These are phyloP conservation scores for Poeciliopsis gracilis DNA, from an alignment of 2,797 vertebrate genomes.

Conservation along the genomic window DNA sequence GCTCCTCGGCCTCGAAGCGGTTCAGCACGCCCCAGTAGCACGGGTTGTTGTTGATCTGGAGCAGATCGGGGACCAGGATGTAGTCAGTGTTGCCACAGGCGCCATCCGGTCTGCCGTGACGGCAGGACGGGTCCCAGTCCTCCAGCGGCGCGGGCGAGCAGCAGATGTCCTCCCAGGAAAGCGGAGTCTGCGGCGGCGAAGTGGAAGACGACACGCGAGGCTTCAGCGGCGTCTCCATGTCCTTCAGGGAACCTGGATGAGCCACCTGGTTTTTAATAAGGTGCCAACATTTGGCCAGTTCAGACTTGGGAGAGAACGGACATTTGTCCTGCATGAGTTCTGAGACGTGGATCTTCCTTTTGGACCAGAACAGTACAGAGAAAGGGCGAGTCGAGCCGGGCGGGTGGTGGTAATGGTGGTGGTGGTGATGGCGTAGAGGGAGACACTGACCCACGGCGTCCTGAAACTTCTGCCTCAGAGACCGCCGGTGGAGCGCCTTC, in stretches of 20 bases:
- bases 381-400: slow-evolving; percentile 69
- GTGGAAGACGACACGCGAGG: slow-evolving; percentile 58
- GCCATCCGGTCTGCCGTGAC: slow-evolving; percentile 39
- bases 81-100: slow-evolving; percentile 88
- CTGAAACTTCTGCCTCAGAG: slow-evolving; percentile 94
- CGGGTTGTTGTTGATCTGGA: slow-evolving; percentile 95
- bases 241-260: slow-evolving; percentile 78
- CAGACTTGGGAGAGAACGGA: slow-evolving; percentile 92
- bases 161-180: slow-evolving; percentile 82
- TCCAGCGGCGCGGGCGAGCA: slow-evolving; percentile 83
- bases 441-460: slow-evolving; percentile 96
- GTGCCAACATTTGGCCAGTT: slow-evolving; percentile 94
- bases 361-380: slow-evolving; percentile 87
- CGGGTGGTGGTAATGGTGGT: slow-evolving; percentile 75
- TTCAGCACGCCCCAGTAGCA: slow-evolving; percentile 98
- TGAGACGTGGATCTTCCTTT: slow-evolving; percentile 94
- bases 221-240: slow-evolving; percentile 75
- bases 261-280: slow-evolving; percentile 89
- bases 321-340: slow-evolving; percentile 96
- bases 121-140: slow-evolving; percentile 76
- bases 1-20: slow-evolving; percentile 93
- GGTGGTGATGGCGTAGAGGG: slow-evolving; percentile 87
- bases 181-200: slow-evolving; percentile 71
- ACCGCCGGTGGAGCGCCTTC: slow-evolving; percentile 88
- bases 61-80: slow-evolving; percentile 94